Evolutionary conservation across 2,888 invertebrate species (phyloP).

Genomic region (Rapana venosa): DNA sequence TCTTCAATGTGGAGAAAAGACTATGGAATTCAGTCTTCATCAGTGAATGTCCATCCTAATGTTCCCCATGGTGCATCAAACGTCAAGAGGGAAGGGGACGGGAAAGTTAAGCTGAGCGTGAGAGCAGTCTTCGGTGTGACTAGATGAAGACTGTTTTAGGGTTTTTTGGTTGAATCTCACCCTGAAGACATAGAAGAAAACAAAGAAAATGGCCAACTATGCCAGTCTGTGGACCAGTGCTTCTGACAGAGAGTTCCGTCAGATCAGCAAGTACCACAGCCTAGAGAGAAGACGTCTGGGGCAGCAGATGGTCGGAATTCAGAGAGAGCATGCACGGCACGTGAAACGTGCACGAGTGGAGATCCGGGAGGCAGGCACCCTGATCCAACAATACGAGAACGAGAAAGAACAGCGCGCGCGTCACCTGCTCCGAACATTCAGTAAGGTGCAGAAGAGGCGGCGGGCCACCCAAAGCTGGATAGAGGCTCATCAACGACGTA

Average conservation of each 20-base stretch:
- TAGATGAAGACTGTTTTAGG: neutral
- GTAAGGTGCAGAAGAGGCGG: conserved; percentile 18
- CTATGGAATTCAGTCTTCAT: no score
- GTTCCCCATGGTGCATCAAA: no score
- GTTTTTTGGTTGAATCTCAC: neutral
- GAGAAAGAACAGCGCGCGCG: conserved; percentile 30
- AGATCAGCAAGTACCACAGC: conserved; percentile 34
- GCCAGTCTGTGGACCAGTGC: conserved; percentile 41
- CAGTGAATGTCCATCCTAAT: no score
- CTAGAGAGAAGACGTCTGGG: conserved; percentile 27
- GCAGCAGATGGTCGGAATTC: neutral
- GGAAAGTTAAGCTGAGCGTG: neutral
- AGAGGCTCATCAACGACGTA: neutral
- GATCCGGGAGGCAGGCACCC: conserved; percentile 18
- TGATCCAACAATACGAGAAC: neutral
- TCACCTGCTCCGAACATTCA: conserved; percentile 14
- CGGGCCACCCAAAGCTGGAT: conserved; percentile 21
- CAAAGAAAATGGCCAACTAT: conserved; percentile 24
- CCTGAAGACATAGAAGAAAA: neutral
- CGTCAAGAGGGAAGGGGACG: no score
- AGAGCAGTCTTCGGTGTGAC: neutral
- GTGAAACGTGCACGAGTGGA: conserved; percentile 26
- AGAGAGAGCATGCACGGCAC: conserved; percentile 27
- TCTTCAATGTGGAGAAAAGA: no score
- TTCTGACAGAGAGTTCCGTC: conserved; percentile 36